A percentile compares a stretch with the other conserved stretches of the same genome.
Evolutionary conservation across 2,888 invertebrate genomes (phyloP).

Genomic region (Drosophila paracracens): DNA sequence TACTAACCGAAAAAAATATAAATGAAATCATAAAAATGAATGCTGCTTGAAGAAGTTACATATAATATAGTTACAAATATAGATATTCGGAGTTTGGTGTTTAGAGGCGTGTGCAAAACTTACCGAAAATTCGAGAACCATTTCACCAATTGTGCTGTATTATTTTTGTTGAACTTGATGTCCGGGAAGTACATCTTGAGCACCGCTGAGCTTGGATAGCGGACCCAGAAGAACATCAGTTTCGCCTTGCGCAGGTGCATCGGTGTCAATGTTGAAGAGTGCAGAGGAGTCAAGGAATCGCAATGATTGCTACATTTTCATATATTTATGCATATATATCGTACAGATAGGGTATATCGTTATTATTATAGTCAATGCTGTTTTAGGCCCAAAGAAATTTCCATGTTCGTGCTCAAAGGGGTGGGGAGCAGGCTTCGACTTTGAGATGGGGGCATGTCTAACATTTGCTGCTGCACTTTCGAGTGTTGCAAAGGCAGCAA

Average conservation of each 20-base stretch:
- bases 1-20: slow-evolving; percentile 18
- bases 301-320: slow-evolving; percentile 76
- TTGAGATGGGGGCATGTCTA: slow-evolving; percentile 39
- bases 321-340: slow-evolving; percentile 27
- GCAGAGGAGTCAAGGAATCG: slow-evolving; percentile 93
- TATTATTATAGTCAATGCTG: slow-evolving; percentile 51
- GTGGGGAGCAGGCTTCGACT: slow-evolving; percentile 1
- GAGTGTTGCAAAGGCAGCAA: slow-evolving; percentile 65
- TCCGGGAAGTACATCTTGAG: slow-evolving; percentile 99
- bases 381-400: slow-evolving; percentile 58
- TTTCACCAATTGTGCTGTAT: slow-evolving; percentile 99
- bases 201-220: slow-evolving; percentile 99
- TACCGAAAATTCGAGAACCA: slow-evolving; percentile 99
- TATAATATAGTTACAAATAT: slow-evolving; percentile 12
- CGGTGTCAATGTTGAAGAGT: slow-evolving; percentile 98
- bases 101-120: slow-evolving; percentile 84
- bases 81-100: not conserved
- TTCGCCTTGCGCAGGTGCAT: slow-evolving; percentile 99
- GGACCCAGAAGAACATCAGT: slow-evolving; percentile 99
- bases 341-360: slow-evolving; percentile 20
- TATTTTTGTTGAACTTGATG: slow-evolving; percentile 99
- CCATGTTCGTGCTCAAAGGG: slow-evolving; percentile 50
- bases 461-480: slow-evolving; percentile 64
- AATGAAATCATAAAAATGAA: slow-evolving; percentile 75
- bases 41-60: slow-evolving; percentile 60